Evolutionary conservation across 2,113 vertebrate genomes (phyloP), one percentile per base, ranked within the genome.

Genomic region (Butorides virescens): DNA sequence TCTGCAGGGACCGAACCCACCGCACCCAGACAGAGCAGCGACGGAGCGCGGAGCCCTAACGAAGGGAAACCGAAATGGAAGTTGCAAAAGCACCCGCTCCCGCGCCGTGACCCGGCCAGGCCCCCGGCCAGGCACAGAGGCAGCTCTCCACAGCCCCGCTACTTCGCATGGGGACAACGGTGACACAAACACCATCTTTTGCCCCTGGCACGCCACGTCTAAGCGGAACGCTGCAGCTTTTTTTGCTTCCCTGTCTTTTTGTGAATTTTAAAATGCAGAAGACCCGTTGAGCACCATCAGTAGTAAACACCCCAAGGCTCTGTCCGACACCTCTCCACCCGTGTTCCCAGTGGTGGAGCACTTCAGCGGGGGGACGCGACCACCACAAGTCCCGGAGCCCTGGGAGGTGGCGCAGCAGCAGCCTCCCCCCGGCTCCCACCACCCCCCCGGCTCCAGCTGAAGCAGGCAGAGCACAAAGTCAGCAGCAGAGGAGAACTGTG

Each of bases 321-420:
- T 39, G 15, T 23, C 52, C 1, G 0, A 63, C 34, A 36, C 20
- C 7, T 30, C 34, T 46, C 65, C 23, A 39, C 19, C 19, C 18
- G 5, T 19, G n/a, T 42, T 13, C 25, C 15, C 32, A 25, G 26
- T 0, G 0, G 27, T 3, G 25, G 6, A 15, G 20, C 78, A 58
- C 52, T 49, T 37, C 34, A 32, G 7, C 1, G 7, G 56, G 9
- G 4, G 23, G 10, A 52, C 21, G 11, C 0, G 2, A 44, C 6
- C n/a, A 27, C n/a, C 47, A 42, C 9, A 1, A 30, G 58, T 44
- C 50, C 18, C 2, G 0, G 44, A 61, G 66, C 34, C 34, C 15
- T 10, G 0, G 0, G 25, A 47, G n/a, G 20, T 5, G 0, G 42
- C 1, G 1, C 27, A 32, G 15, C 22, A 23, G 58, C 47, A 21